Base-by-base conservation (phyloP, 1,140 invertebrate genomes). In the Battus philenor region DNA sequence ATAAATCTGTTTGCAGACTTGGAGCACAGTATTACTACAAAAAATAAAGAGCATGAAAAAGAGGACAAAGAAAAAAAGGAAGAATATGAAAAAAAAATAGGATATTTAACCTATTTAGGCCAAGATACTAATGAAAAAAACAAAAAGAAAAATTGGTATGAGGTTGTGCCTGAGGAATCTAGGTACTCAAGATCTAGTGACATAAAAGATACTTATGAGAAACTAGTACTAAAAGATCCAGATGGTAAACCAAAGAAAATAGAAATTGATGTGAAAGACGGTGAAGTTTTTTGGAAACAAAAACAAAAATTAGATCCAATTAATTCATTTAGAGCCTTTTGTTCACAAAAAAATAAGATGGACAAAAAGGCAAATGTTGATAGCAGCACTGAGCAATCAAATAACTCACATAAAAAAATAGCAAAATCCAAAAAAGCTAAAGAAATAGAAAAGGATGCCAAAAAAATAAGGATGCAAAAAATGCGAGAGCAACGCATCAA, bases 1-100 rank as follows among this genome's bases (percentile, higher is more conserved):
- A 88, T 98, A 0, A 98, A 99, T 84, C 93, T 99, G 52, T 99
- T 99, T 87, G 85, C 90, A 60, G 94, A 97, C 38, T 75, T 97
- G 33, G 96, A 97, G 85, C 88, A 68, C 88, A 89, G 73, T 61
- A 86, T 46, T 88, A 88, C 59, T 88, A 87, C 72, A 77, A 73
- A 88, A 1, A 99, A 99, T 84, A 90, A 89, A 62, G 97, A 98
- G 52, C 93, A 97, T 83, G 95, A 98, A 68, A 90, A 90, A 56
- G 97, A 99, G 71, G 91, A 94, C 47, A 97, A 96, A 76, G 91
- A 94, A 50, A 96, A 98, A 76, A 91, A 94, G 79, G 97, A 99
- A 78, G 95, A 97, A 63, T 98, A 97, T 90, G 98, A 99, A 76
- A 98, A 98, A 69, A 95, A 97, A 86, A 97, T 99, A 68, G 98